A percentile compares a stretch with the other conserved stretches of the same genome.
Conservation (phyloP, 2,113 vertebrate genomes). For the Willisornis vidua region DNA sequence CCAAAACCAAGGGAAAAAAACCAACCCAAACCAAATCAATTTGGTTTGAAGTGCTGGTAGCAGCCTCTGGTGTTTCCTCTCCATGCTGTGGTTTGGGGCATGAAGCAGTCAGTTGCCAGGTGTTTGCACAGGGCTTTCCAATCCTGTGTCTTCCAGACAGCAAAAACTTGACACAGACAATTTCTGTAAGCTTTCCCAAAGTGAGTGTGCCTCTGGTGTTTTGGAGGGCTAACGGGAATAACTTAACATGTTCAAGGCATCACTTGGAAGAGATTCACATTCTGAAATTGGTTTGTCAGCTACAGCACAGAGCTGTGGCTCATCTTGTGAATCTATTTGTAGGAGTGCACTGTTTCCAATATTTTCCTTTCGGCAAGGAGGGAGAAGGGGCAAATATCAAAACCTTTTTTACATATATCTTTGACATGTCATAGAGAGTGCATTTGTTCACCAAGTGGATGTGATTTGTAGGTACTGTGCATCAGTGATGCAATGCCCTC, state of each 20-base stretch:
- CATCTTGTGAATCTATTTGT: background rate
- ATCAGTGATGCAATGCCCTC: rapidly evolving
- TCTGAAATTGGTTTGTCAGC: background rate
- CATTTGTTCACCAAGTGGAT: background rate
- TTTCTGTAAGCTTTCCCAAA: background rate
- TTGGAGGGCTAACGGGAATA: background rate
- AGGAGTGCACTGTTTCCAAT: rapidly evolving
- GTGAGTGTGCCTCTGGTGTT: background rate
- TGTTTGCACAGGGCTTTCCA: background rate
- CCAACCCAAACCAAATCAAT: background rate
- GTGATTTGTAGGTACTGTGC: background rate
- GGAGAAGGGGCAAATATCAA: background rate
- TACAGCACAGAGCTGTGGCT: background rate
- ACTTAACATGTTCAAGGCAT: background rate
- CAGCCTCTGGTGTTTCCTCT: background rate
- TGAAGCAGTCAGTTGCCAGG: background rate
- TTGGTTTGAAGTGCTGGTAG: background rate
- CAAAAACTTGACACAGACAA: background rate
- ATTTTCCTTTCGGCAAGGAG: background rate
- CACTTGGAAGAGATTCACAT: background rate
- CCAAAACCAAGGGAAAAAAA: background rate
- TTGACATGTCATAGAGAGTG: background rate
- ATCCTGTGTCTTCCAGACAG: rapidly evolving
- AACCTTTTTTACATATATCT: rapidly evolving
- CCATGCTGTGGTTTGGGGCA: background rate